Percentiles rank a stretch among this genome's conserved stretches.
Conservation (phyloP, 2,888 invertebrate species). For the Stegana nigrithorax region DNA sequence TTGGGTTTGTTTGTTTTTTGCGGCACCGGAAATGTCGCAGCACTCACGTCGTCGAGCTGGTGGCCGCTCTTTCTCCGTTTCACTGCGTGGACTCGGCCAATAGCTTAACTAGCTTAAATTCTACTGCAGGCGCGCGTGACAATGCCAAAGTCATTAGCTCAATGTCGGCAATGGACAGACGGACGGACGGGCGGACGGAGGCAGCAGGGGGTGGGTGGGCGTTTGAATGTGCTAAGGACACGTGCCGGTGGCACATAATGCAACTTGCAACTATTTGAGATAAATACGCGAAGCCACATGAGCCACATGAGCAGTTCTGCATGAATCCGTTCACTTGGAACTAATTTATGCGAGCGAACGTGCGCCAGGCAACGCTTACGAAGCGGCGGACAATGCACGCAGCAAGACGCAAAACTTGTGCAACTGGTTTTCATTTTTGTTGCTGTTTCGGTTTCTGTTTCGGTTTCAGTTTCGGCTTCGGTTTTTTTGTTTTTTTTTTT, state of each 20-base stretch:
- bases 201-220: too few species aligned
- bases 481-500: too few species aligned
- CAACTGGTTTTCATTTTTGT: constrained; percentile 13
- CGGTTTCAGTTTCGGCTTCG: too few species aligned
- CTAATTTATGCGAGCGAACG: constrained; percentile 47
- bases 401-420: constrained; percentile 1
- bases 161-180: not conserved
- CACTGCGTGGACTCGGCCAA: too few species aligned
- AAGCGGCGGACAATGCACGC: not conserved
- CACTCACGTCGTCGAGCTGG: too few species aligned
- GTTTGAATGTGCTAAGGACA: too few species aligned
- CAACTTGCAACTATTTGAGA: constrained; percentile 13
- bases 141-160: constrained; percentile 24
- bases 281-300: constrained; percentile 1
- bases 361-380: constrained; percentile 17
- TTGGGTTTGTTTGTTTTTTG: too few species aligned
- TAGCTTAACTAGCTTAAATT: too few species aligned
- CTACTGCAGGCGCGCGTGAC: constrained; percentile 30
- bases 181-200: not conserved
- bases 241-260: constrained; percentile 12
- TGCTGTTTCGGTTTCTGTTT: too few species aligned
- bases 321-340: constrained; percentile 45
- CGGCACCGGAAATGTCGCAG: too few species aligned
- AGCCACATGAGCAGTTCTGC: constrained; percentile 29
- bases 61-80: too few species aligned